Evolutionary conservation across 2,888 invertebrate genomes (phyloP).

Genomic region (Phorcus lineatus): DNA sequence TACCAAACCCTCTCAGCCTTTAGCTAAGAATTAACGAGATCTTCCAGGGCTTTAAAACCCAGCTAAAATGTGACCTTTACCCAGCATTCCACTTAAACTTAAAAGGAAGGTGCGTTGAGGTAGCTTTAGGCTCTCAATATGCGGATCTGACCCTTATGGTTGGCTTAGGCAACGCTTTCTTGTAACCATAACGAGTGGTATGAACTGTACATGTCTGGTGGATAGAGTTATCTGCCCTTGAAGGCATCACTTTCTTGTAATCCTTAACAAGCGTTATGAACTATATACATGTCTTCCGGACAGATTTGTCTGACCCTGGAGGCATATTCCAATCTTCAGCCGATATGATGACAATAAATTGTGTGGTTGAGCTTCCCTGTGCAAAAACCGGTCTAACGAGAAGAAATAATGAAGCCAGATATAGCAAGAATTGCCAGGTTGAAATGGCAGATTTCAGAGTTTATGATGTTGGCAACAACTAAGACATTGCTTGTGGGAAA

Average conservation of each 20-base stretch:
- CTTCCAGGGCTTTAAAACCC: not conserved
- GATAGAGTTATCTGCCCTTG: not conserved
- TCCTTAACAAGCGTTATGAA: conserved; percentile 16
- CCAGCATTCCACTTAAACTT: not conserved
- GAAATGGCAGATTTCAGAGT: no score
- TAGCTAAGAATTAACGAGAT: conserved; percentile 20
- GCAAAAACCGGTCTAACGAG: not conserved
- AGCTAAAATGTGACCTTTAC: not conserved
- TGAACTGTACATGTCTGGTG: no score
- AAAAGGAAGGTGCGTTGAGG: not conserved
- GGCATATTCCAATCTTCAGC: not conserved
- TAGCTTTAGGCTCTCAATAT: not conserved
- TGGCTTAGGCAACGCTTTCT: not conserved
- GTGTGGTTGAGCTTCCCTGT: not conserved
- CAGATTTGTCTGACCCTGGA: not conserved
- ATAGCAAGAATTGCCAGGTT: no score
- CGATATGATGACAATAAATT: not conserved
- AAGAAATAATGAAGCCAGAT: not conserved
- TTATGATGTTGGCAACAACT: no score
- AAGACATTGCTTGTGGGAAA: no score
- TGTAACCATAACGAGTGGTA: no score
- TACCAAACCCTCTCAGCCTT: not conserved
- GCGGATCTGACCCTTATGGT: not conserved
- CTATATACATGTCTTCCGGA: not conserved
- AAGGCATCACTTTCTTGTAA: not conserved